phyloP scores from a whole-genome alignment of 2,113 vertebrate species.

The Clarias gariepinus region DNA sequence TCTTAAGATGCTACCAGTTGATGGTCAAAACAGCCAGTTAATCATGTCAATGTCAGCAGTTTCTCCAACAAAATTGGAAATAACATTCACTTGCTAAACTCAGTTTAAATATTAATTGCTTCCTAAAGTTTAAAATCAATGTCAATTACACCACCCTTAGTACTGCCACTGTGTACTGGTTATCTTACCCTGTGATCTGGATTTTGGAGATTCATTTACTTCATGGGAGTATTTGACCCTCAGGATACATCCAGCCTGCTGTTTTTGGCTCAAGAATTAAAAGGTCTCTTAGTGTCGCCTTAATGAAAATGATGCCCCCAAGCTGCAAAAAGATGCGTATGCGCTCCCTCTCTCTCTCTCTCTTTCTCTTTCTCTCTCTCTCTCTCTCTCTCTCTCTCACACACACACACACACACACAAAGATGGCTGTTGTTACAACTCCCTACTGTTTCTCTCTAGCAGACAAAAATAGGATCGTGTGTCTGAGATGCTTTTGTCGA shows the following conservation, averaged over 20 bases:
- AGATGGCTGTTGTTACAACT: constrained; percentile 36
- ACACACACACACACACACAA: constrained; percentile 24
- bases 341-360: background rate
- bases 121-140: constrained; percentile 70
- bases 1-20: constrained; percentile 34
- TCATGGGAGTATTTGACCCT: constrained; percentile 54
- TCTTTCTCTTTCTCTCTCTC: background rate
- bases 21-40: constrained; percentile 25
- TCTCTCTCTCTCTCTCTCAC: background rate
- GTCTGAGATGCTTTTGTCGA: constrained; percentile 48
- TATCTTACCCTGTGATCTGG: constrained; percentile 58
- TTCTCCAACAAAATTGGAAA: constrained; percentile 60
- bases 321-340: constrained; percentile 26
- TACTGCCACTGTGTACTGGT: constrained; percentile 55
- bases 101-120: constrained; percentile 65
- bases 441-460: constrained; percentile 33
- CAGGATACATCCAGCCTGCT: constrained; percentile 56
- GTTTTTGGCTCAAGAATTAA: constrained; percentile 67
- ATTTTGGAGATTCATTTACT: constrained; percentile 60
- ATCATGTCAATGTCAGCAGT: too few species aligned
- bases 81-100: constrained; percentile 59
- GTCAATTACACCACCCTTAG: constrained; percentile 59
- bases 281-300: constrained; percentile 56
- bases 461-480: constrained; percentile 38
- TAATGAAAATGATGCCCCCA: constrained; percentile 65